These are phyloP conservation scores for Perca fluviatilis DNA, from an alignment of 2,113 vertebrate species.

Conservation along the genomic window DNA sequence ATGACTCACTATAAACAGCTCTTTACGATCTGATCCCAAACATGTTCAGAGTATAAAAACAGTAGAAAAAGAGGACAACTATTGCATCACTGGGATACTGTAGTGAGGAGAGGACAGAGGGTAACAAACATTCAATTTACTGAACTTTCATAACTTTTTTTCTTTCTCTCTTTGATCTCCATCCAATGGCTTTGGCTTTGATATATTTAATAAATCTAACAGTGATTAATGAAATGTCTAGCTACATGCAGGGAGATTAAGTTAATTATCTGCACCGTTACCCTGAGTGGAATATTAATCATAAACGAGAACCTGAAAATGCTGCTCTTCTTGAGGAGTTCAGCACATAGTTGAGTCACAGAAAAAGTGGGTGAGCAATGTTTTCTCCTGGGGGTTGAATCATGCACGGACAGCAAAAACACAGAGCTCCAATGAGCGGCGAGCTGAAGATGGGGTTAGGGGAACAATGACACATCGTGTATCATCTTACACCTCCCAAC, in stretches of 20 bases:
- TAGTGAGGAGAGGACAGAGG: slow-evolving; percentile 27
- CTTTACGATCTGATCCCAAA: slow-evolving; percentile 24
- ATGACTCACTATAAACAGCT: slow-evolving; percentile 1
- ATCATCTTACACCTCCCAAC: slow-evolving; percentile 75
- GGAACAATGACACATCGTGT: slow-evolving; percentile 82
- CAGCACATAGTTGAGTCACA: slow-evolving; percentile 52
- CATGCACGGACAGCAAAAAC: slow-evolving; percentile 72
- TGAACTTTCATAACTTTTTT: slow-evolving; percentile 48
- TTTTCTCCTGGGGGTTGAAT: slow-evolving; percentile 71
- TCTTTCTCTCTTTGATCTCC: slow-evolving; percentile 42
- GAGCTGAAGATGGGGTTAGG: slow-evolving; percentile 62
- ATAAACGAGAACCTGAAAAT: slow-evolving; percentile 39
- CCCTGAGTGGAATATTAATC: slow-evolving; percentile 64
- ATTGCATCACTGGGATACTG: slow-evolving; percentile 53
- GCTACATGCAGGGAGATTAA: slow-evolving; percentile 55
- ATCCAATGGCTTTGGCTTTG: slow-evolving; percentile 49
- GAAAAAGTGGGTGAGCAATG: slow-evolving; percentile 65
- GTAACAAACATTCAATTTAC: slow-evolving; percentile 52
- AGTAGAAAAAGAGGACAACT: neutral
- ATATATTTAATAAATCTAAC: slow-evolving; percentile 57
- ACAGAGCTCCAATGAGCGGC: slow-evolving; percentile 36
- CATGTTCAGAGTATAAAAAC: slow-evolving; percentile 25
- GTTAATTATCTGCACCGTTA: slow-evolving; percentile 53
- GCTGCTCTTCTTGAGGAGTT: slow-evolving; percentile 22
- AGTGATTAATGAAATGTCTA: slow-evolving; percentile 63